phyloP scores from a whole-genome alignment of 2,797 vertebrate genomes.

The Pipistrellus pipistrellus region DNA sequence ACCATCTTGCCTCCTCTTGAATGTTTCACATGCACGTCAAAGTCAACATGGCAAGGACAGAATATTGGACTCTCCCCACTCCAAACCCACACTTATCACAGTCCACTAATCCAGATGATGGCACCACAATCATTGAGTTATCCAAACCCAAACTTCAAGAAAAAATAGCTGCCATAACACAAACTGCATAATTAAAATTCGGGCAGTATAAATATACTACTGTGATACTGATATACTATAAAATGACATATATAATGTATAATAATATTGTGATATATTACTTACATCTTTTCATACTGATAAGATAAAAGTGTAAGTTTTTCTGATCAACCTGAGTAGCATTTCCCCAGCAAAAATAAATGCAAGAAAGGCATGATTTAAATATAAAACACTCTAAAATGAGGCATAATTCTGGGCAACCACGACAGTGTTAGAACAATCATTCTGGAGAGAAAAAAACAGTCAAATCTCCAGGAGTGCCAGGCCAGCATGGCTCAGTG shows the following conservation, averaged over 20 bases:
- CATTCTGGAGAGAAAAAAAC: background rate
- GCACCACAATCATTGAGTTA: background rate
- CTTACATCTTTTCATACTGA: background rate
- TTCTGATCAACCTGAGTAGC: background rate
- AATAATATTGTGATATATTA: background rate
- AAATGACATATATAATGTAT: background rate
- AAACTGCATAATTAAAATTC: background rate
- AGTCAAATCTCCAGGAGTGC: background rate
- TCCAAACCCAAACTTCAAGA: background rate
- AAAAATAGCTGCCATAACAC: background rate
- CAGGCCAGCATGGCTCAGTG: too few relatives aligned
- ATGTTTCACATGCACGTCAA: background rate
- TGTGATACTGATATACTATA: background rate
- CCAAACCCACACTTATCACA: background rate
- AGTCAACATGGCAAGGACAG: background rate
- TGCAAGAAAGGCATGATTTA: background rate
- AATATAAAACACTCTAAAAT: background rate
- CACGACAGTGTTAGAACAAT: background rate
- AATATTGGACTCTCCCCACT: background rate
- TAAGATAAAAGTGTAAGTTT: slow-evolving; percentile 24
- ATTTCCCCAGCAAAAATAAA: slow-evolving; percentile 46
- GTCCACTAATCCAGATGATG: background rate
- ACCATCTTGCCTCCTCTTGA: background rate
- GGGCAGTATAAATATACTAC: background rate
- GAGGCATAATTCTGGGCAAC: background rate